These are phyloP conservation scores for Lates calcarifer DNA, from an alignment of 2,113 vertebrate species.

Conservation along the genomic window DNA sequence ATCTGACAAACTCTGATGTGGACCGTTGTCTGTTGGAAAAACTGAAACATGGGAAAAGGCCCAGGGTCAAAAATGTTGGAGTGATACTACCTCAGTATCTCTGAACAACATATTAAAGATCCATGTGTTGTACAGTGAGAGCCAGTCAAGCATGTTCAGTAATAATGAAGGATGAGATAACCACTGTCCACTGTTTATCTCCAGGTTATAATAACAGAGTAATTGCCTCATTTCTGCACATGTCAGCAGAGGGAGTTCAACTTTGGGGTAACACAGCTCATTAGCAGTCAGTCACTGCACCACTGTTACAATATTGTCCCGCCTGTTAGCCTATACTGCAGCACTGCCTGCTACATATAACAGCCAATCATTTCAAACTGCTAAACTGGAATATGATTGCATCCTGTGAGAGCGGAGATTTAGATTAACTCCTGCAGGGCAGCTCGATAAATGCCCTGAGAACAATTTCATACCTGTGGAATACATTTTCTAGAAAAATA, in stretches of 20 bases:
- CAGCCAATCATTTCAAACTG: constrained; percentile 19
- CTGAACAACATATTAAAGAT: background rate
- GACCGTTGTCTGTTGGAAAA: too few species aligned
- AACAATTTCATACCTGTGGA: constrained; percentile 26
- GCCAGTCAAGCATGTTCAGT: background rate
- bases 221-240: constrained; percentile 43
- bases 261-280: constrained; percentile 40
- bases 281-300: constrained; percentile 23
- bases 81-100: too few species aligned
- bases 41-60: too few species aligned
- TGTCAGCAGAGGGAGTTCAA: constrained; percentile 63
- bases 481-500: background rate
- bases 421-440: constrained; percentile 33
- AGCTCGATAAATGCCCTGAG: background rate
- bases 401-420: constrained; percentile 29
- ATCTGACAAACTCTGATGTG: too few species aligned
- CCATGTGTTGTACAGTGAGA: background rate
- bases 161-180: constrained; percentile 2
- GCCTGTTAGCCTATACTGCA: constrained; percentile 20
- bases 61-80: too few species aligned
- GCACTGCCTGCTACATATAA: background rate
- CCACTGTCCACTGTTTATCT: constrained; percentile 47
- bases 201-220: constrained; percentile 29
- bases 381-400: constrained; percentile 29
- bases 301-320: background rate